phyloP scores from a whole-genome alignment of 1,140 invertebrate genomes.

The Chlorops oryzae region DNA sequence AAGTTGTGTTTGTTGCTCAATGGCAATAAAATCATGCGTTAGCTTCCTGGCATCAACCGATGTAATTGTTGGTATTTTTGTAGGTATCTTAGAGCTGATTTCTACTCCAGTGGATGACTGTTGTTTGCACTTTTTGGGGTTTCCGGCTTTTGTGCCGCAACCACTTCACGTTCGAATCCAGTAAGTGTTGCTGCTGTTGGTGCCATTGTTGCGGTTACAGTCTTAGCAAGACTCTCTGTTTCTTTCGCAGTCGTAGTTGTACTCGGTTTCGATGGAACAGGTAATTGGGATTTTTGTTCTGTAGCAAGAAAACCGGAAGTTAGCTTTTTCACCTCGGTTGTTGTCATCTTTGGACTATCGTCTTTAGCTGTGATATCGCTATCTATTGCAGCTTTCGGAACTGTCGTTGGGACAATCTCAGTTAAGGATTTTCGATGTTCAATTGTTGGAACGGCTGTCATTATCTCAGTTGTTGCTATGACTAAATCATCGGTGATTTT shows the following conservation, averaged over 20 bases:
- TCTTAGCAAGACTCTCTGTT: neutral
- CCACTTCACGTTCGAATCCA: neutral
- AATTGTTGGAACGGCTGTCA: too few species aligned
- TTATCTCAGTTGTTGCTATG: conserved; percentile 11
- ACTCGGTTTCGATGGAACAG: too few species aligned
- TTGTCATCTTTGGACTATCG: neutral
- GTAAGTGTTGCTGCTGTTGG: neutral
- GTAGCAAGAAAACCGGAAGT: neutral
- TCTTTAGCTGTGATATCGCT: neutral
- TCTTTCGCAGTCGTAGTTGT: neutral
- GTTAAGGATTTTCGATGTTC: too few species aligned
- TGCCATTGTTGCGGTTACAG: neutral
- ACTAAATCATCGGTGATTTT: neutral
- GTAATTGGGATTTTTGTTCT: conserved; percentile 2
- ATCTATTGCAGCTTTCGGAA: conserved; percentile 1
- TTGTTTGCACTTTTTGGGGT: neutral
- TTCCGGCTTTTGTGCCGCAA: neutral
- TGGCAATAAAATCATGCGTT: conserved; percentile 37
- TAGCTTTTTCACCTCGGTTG: neutral
- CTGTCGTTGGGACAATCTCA: neutral
- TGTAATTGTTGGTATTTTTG: conserved; percentile 13
- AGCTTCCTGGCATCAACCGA: conserved; percentile 21
- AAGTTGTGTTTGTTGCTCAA: conserved; percentile 37
- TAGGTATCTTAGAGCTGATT: neutral
- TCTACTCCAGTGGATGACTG: neutral